Conservation (phyloP, 2,113 vertebrate species). For the Speoplatyrhinus poulsoni region DNA sequence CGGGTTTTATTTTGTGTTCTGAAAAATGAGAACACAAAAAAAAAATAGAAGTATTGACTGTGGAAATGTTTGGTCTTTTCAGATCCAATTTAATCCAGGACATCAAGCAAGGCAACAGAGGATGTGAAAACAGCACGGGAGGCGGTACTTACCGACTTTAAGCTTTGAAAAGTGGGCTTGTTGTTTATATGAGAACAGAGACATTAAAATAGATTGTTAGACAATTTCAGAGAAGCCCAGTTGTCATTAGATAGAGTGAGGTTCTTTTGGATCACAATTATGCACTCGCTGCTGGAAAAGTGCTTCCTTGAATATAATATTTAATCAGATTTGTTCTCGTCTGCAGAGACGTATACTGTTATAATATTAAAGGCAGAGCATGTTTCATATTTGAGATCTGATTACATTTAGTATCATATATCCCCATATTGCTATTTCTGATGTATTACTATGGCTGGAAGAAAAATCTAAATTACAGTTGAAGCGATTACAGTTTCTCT, state of each 20-base stretch:
- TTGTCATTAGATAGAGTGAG: constrained; percentile 51
- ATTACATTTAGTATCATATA: constrained; percentile 41
- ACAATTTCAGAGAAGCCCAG: constrained; percentile 31
- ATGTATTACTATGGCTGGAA: constrained; percentile 15
- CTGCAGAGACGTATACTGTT: constrained; percentile 49
- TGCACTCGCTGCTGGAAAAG: constrained; percentile 50
- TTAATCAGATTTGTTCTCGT: constrained; percentile 66
- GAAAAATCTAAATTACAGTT: constrained; percentile 12
- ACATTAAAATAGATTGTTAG: constrained; percentile 44
- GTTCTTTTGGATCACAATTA: constrained; percentile 65
- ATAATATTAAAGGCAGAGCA: constrained; percentile 65
- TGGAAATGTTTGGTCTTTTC: constrained; percentile 18
- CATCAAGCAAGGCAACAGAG: constrained; percentile 82
- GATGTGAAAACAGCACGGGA: constrained; percentile 78
- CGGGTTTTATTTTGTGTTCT: not conserved
- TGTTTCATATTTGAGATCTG: constrained; percentile 4
- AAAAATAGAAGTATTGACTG: constrained; percentile 15
- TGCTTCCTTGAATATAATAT: constrained; percentile 48
- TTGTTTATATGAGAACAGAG: constrained; percentile 36
- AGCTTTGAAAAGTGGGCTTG: constrained; percentile 5
- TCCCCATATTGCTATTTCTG: constrained; percentile 10
- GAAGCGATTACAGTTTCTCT: not conserved
- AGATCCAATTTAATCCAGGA: constrained; percentile 87
- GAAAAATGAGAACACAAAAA: not conserved
- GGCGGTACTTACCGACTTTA: constrained; percentile 67